Evolutionary conservation across 2,888 invertebrate species (phyloP).

Genomic region (Electrophaes corylata): DNA sequence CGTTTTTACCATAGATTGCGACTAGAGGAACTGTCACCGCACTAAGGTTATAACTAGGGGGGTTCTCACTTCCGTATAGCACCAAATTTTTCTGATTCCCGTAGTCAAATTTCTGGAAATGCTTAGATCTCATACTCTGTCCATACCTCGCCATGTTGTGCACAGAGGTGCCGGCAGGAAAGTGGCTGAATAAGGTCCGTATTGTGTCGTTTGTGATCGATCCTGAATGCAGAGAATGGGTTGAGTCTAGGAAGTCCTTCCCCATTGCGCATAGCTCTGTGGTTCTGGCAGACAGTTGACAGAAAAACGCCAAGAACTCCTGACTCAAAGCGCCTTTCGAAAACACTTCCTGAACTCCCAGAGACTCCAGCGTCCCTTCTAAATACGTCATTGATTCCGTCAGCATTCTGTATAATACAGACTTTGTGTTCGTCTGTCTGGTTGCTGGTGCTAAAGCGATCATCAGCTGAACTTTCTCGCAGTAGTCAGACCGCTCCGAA

Average conservation of each 20-base stretch:
- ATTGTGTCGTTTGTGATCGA: slow-evolving; percentile 59
- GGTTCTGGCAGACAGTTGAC: slow-evolving; percentile 51
- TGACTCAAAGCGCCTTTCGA: slow-evolving; percentile 57
- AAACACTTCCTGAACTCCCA: slow-evolving; percentile 57
- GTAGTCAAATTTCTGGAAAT: slow-evolving; percentile 66
- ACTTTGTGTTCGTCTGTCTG: slow-evolving; percentile 71
- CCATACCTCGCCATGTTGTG: slow-evolving; percentile 65
- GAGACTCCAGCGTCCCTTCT: slow-evolving; percentile 42
- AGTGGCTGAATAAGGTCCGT: slow-evolving; percentile 54
- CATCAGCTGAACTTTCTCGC: slow-evolving; percentile 84
- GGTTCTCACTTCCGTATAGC: slow-evolving; percentile 53
- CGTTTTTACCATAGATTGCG: slow-evolving; percentile 62
- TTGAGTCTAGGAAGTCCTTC: slow-evolving; percentile 49
- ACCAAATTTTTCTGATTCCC: slow-evolving; percentile 55
- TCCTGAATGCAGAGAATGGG: slow-evolving; percentile 52
- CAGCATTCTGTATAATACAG: slow-evolving; percentile 44
- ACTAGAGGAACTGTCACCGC: slow-evolving; percentile 59
- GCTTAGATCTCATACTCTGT: slow-evolving; percentile 50
- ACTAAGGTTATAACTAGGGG: slow-evolving; percentile 61
- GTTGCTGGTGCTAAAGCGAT: slow-evolving; percentile 87
- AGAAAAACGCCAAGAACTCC: slow-evolving; percentile 58
- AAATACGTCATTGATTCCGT: slow-evolving; percentile 37
- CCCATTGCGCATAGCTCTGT: slow-evolving; percentile 48
- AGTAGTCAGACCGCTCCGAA: slow-evolving; percentile 86
- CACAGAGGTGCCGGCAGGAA: slow-evolving; percentile 62